Evolutionary conservation across 1,140 invertebrate genomes (phyloP), one percentile per base, ranked within the genome.

Genomic region (Cephus cinctus): DNA sequence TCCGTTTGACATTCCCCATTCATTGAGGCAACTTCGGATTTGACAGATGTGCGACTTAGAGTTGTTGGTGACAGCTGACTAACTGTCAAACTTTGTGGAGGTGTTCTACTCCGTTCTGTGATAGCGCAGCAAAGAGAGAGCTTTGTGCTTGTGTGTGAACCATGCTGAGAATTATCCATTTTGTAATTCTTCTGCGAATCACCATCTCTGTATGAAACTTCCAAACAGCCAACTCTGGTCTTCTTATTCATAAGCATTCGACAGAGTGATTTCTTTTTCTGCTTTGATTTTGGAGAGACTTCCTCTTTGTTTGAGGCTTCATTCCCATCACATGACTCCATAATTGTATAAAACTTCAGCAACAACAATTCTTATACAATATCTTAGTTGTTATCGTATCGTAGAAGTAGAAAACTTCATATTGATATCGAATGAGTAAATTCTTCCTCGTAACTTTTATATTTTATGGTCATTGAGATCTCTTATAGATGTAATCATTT

Each of bases 251-350:
- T 67, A 32, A 76, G 49, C 25, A 76, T 61, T 35, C 63, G 69
- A 47, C 74, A 75, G 2, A 76, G 61, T 5, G 71, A 75, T 47
- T 75, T 75, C 41, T 76, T 76, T 43, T 76, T 75, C 32, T 74
- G 66, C 42, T 75, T 76, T 0, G 66, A 60, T 19, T 73, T 71
- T 1, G 71, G 70, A 4, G 73, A 75, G 22, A 59, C 44, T 3
- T 72, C 63, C 16, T 54, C 30, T 9, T 58, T 63, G 14, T 25
- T 38, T 16, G 44, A 50, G 11, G 19, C 19, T 31, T 65, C 62
- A 45, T 52, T 61, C 8, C 58, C 59, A 16, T 67, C 58, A 16
- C 30, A 55, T 12, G 52, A 45, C 43, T 73, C 69, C 71, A 74
- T 74, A 52, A 48, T 59, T n/a, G n/a, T n/a, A n/a, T n/a, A n/a